Conservation (phyloP, 2,888 invertebrate species). For the Lymantria monacha region DNA sequence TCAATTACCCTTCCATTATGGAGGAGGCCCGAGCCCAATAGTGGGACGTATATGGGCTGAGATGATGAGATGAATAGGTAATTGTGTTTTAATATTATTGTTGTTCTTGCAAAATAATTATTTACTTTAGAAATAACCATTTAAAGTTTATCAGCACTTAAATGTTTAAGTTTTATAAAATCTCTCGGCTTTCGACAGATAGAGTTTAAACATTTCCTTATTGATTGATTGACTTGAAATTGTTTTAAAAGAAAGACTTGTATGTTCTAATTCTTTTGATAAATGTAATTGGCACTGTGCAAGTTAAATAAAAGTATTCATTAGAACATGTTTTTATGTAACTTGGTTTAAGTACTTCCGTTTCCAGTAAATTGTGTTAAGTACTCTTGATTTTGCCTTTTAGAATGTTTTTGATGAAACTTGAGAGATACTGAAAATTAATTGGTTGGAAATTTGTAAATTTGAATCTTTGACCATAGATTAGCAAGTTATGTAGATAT, state of each 20-base stretch:
- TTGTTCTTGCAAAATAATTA: too few species aligned
- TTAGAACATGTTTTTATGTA: neutral
- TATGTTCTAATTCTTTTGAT: neutral
- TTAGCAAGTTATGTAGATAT: too few species aligned
- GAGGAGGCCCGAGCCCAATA: too few species aligned
- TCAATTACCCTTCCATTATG: too few species aligned
- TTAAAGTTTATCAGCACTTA: neutral
- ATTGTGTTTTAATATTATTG: too few species aligned
- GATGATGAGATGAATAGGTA: too few species aligned
- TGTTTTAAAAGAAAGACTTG: neutral
- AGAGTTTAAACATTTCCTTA: neutral
- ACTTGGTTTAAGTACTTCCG: neutral
- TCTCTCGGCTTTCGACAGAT: neutral
- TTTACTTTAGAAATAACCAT: neutral
- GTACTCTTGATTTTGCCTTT: neutral
- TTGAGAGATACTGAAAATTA: too few species aligned
- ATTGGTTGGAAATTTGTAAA: too few species aligned
- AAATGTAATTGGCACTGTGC: neutral
- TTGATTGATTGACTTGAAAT: neutral
- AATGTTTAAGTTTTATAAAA: neutral
- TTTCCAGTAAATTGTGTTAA: neutral
- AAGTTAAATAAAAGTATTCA: neutral
- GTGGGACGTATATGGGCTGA: too few species aligned
- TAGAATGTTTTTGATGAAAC: neutral
- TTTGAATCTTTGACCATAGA: too few species aligned